Evolutionary conservation across 2,888 invertebrate genomes (phyloP).

Genomic region (Hirudinaria manillensis): DNA sequence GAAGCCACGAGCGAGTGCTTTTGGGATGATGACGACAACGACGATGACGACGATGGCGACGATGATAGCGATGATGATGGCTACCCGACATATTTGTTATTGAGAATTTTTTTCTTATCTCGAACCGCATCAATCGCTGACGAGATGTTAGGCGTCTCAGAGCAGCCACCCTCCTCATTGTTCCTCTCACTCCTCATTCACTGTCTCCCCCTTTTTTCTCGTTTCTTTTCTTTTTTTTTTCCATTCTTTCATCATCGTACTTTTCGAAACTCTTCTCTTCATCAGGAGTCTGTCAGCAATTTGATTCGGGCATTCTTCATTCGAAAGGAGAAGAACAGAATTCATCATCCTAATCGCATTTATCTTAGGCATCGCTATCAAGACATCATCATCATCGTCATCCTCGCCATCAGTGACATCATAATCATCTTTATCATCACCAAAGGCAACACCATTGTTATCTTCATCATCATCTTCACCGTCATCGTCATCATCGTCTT

Average conservation of each 20-base stretch:
- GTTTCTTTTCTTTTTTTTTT: not conserved
- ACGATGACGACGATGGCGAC: not conserved
- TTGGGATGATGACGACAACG: not conserved
- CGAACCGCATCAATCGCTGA: slow-evolving; percentile 10
- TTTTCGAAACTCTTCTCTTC: no score
- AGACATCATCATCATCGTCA: slow-evolving; percentile 15
- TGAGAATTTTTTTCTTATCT: slow-evolving; percentile 10
- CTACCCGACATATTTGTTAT: not conserved
- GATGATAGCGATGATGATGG: not conserved
- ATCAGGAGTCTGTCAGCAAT: no score
- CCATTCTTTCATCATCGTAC: not conserved
- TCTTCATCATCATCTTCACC: not conserved
- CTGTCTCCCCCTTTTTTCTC: not conserved
- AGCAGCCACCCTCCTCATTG: slow-evolving; percentile 7
- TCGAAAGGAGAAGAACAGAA: not conserved
- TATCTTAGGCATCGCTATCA: slow-evolving; percentile 3
- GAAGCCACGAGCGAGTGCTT: not conserved
- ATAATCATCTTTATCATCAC: slow-evolving; percentile 3
- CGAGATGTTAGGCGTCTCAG: slow-evolving; percentile 2
- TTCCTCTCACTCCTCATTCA: not conserved
- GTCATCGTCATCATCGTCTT: slow-evolving; percentile 9
- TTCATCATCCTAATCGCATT: slow-evolving; percentile 2
- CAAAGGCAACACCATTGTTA: not conserved
- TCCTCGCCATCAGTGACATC: not conserved
- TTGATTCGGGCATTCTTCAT: no score